A percentile compares a stretch with the other conserved stretches of the same genome.
Conservation (phyloP, 1,140 invertebrate species). For the Lepidurus apus region DNA sequence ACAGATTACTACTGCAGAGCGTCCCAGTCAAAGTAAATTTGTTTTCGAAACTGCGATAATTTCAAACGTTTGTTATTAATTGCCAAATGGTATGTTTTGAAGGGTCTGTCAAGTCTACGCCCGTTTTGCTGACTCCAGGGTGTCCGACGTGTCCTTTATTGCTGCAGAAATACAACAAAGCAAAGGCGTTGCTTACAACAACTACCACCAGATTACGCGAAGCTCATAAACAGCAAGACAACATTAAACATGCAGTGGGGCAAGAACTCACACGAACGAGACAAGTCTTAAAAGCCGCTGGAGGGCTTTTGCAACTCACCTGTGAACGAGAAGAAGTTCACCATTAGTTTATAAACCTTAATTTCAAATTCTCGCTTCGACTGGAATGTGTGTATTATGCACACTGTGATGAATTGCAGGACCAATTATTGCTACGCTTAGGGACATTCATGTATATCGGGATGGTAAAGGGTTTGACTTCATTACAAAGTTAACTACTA, state of each 20-base stretch:
- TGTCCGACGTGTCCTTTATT: neutral
- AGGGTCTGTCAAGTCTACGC: neutral
- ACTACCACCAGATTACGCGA: neutral
- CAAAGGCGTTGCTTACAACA: neutral
- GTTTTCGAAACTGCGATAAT: neutral
- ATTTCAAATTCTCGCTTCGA: neutral
- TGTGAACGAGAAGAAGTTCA: neutral
- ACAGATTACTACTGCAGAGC: neutral
- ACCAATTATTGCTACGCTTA: neutral
- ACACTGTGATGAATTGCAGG: constrained; percentile 24
- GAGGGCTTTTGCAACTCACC: neutral
- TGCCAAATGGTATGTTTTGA: neutral
- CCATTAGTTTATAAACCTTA: neutral
- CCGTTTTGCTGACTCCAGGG: neutral
- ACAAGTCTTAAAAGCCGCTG: constrained; percentile 6
- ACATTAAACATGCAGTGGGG: neutral
- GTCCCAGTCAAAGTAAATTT: neutral
- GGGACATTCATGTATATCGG: neutral
- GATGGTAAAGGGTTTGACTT: neutral
- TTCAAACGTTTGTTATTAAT: neutral
- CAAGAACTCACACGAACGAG: neutral
- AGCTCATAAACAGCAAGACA: neutral
- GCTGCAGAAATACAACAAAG: constrained; percentile 10
- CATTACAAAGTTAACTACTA: constrained; percentile 24
- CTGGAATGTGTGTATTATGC: neutral